Evolutionary conservation across 2,797 vertebrate species (phyloP).

Genomic region (Valencia hispanica): DNA sequence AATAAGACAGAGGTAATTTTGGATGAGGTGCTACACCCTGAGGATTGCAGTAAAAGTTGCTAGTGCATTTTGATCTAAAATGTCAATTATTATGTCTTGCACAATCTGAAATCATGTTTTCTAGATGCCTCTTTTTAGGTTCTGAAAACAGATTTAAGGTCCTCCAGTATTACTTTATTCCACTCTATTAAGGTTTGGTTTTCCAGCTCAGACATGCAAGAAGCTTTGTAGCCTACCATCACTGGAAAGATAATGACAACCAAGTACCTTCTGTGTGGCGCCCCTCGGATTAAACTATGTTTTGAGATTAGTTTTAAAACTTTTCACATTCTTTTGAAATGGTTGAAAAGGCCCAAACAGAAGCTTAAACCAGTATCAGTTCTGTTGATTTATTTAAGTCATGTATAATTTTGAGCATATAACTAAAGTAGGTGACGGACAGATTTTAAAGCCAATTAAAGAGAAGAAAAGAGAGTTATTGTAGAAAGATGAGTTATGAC

Average conservation of each 20-base stretch:
- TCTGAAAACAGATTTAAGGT: neutral
- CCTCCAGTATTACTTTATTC: neutral
- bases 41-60: neutral
- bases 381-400: conserved; percentile 20
- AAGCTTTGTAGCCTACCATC: conserved; percentile 34
- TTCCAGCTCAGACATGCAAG: conserved; percentile 44
- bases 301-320: conserved; percentile 68
- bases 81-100: neutral
- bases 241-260: conserved; percentile 57
- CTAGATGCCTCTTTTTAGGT: neutral
- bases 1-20: neutral
- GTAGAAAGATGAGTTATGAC: neutral
- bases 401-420: neutral
- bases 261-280: conserved; percentile 57
- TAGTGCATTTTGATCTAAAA: neutral
- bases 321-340: conserved; percentile 45
- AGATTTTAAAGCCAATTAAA: neutral
- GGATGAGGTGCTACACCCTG: neutral
- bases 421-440: neutral
- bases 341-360: conserved; percentile 50
- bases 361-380: conserved; percentile 37
- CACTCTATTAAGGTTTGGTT: conserved; percentile 3
- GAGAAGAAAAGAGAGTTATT: neutral
- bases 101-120: neutral
- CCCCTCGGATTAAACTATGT: conserved; percentile 69